These are phyloP conservation scores for Agonopterix alstromeriana DNA, from an alignment of 2,888 invertebrate genomes.

Conservation along the genomic window DNA sequence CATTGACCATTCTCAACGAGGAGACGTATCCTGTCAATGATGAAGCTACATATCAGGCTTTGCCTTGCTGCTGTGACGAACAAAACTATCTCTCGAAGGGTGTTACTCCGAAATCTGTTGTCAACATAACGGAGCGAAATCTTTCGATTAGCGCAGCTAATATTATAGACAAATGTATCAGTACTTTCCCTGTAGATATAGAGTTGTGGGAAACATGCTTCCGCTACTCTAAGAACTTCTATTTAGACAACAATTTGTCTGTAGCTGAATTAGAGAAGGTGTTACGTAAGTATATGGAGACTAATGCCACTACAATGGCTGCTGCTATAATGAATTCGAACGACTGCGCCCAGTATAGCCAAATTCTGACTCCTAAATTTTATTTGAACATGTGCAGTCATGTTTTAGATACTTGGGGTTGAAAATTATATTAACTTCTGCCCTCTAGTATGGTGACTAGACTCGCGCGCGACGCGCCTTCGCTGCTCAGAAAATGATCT, in stretches of 20 bases:
- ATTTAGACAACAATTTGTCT: constrained; percentile 49
- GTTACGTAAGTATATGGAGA: constrained; percentile 73
- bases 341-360: constrained; percentile 60
- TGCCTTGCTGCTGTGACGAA: constrained; percentile 63
- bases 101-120: constrained; percentile 14
- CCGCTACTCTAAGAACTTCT: constrained; percentile 55
- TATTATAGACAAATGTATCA: constrained; percentile 56
- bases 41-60: constrained; percentile 27
- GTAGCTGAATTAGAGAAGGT: constrained; percentile 73
- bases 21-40: constrained; percentile 45
- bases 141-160: constrained; percentile 46
- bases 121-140: constrained; percentile 23
- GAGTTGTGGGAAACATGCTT: constrained; percentile 62
- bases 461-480: too few species aligned
- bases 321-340: constrained; percentile 66
- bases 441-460: too few species aligned
- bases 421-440: constrained; percentile 10
- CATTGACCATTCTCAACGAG: constrained; percentile 56
- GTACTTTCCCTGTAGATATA: constrained; percentile 53
- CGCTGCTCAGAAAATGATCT: not conserved
- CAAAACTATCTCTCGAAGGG: constrained; percentile 32
- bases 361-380: constrained; percentile 62
- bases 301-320: constrained; percentile 60
- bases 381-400: constrained; percentile 68
- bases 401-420: constrained; percentile 66